Conservation (phyloP, 2,888 invertebrate genomes). For the Gymnoscelis rufifasciata region DNA sequence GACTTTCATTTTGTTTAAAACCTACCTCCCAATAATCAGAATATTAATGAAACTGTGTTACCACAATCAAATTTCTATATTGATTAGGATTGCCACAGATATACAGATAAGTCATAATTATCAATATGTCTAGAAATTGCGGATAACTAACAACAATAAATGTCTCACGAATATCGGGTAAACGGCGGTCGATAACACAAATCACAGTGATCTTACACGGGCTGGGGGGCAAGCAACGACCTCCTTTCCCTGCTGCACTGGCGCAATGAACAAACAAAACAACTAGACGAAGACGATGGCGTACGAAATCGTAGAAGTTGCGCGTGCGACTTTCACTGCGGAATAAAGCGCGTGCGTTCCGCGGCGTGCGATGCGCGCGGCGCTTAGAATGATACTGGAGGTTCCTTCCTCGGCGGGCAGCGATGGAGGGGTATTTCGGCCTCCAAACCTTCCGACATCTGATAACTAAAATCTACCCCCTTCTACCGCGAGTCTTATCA, state of each 20-base stretch:
- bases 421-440: constrained; percentile 47
- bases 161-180: constrained; percentile 57
- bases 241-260: constrained; percentile 76
- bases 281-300: constrained; percentile 72
- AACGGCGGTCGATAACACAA: constrained; percentile 43
- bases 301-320: constrained; percentile 66
- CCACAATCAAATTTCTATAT: no score
- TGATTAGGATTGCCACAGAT: no score
- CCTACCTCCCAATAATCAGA: not conserved
- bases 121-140: not conserved
- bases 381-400: constrained; percentile 63
- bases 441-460: constrained; percentile 45
- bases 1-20: not conserved
- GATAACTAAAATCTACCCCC: constrained; percentile 58
- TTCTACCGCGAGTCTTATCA: constrained; percentile 32
- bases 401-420: constrained; percentile 30
- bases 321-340: constrained; percentile 74
- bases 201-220: constrained; percentile 59
- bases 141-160: constrained; percentile 27
- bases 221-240: constrained; percentile 63
- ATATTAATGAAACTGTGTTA: no score
- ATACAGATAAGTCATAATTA: not conserved
- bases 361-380: constrained; percentile 63
- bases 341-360: constrained; percentile 42
- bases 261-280: constrained; percentile 74